Base-by-base conservation (phyloP, 1,140 invertebrate species). In the Drosophila pachea region DNA sequence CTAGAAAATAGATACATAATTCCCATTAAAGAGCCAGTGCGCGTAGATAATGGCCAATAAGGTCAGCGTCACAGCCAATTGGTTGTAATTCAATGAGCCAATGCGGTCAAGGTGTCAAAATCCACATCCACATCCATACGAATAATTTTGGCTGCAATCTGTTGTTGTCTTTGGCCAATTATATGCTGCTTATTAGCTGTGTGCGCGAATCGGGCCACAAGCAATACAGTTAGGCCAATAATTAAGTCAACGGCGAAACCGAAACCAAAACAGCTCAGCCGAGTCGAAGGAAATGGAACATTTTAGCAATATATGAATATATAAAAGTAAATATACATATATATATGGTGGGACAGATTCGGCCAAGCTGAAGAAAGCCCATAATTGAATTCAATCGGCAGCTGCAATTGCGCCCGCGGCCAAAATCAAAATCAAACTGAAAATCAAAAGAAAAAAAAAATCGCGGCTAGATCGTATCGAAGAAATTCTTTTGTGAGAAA, bases 401-500 rank as follows among this genome's bases (percentile, higher is more conserved):
- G 54, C 73, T 79, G 76, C 77, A 83, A 84, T 83, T 83, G 77
- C 64, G 22, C 78, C 76, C 50, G 5, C 29, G 48, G 78, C 56
- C 62, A 75, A 76, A 54, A 22, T 62, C 58, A 76, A 78, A 67
- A 14, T 49, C 45, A 33, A 38, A 38, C 49, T 22, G 1, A 22
- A 22, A 22, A 14, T 43, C 40, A 43, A 43, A n/a, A n/a, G n/a
- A n/a, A n/a, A n/a, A n/a, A n/a, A n/a, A 43, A 43, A 14, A 22
- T 73, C 53, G 55, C 35, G 35, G 36, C 29, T 5, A 29, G 53
- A 69, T 55, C 53, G 55, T 72, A 74, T 62, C 65, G 47, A 73
- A 73, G 65, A 83, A 73, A 84, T 83, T 84, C 78, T 84, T 76
- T 83, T 78, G 79, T 83, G 79, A 73, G 78, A 83, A 83, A 84